Base-by-base conservation (phyloP, 2,113 vertebrate genomes). In the Candoia aspera region DNA sequence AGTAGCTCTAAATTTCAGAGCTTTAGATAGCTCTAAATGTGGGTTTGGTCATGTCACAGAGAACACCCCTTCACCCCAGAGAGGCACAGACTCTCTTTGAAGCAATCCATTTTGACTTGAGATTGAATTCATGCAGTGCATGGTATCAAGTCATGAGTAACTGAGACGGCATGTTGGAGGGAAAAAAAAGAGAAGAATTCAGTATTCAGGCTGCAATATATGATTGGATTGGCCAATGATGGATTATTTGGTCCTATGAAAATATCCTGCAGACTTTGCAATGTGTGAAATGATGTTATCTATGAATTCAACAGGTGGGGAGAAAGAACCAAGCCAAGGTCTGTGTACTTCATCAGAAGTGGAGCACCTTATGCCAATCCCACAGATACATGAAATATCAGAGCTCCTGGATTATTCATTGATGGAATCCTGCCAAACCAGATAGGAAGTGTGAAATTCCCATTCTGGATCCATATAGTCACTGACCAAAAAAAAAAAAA, bases 391-490 rank as follows among this genome's bases (percentile, higher is more conserved):
- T 84, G 79, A 84, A 42, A 90, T 83, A 84, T 58, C 68, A 58
- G 89, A 42, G 12, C 8, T 85, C 49, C 54, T 58, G 68, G 73
- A 58, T 55, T 90, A 26, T 24, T 83, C 6, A 6, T 90, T 84
- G 68, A 46, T 37, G 55, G 54, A 57, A 84, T 15, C 54, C 15
- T 84, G 68, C 89, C 68, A 90, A 84, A 29, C 9, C 54, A 19
- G 24, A 12, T 90, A 24, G 15, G 23, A 84, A 83, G 68, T 83
- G 73, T 90, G 89, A 90, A 42, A 57, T 90, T 90, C 89, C 23
- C 33, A 90, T 90, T 58, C n/a, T 83, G 68, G 54, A 83, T 57
- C 33, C 53, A 83, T 55, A 13, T 24, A 57, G 53, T 33, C 73
- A 79, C 8, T 79, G 17, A 57, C 19, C n/a, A n/a, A n/a, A n/a